Base-by-base conservation (phyloP, 2,797 vertebrate genomes). In the Echiichthys vipera region DNA sequence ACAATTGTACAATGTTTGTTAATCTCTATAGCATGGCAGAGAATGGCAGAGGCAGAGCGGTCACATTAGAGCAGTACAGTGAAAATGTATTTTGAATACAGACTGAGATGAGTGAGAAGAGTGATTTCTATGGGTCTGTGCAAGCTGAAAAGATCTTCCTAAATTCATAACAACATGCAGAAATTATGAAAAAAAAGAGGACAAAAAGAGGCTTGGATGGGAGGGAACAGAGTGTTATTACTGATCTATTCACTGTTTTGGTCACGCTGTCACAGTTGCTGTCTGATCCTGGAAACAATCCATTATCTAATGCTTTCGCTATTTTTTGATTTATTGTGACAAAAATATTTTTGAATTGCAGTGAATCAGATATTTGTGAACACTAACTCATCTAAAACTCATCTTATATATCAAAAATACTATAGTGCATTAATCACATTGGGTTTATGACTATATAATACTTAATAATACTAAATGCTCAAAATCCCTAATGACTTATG, bases 141-240 rank as follows among this genome's bases (percentile, higher is more conserved):
- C 2, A 53, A 65, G 32, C 7, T 55, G n/a, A 68, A 74, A 40
- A 64, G 34, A 54, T 40, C 40, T 40, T 12, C 2, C 27, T 15
- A 49, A 57, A 74, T 50, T 65, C 36, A 58, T 62, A 65, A 34
- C 49, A 55, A 37, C 12, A 47, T 3, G 13, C 11, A 63, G 25
- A 39, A 11, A 34, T 49, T 24, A 34, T n/a, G 0, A 17, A 12
- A 29, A 55, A 45, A 36, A 18, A 1, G 12, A 63, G 49, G 5
- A 62, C 10, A 78, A 61, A 61, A 30, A 43, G 42, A 20, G 7
- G 39, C 13, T 63, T 24, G 25, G 39, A 2, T 0, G 1, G 0
- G 57, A 70, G 5, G 49, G 82, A 79, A 81, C 75, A 63, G 6
- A 56, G 73, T 54, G 83, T 78, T 77, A 65, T 30, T 0, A 68